Evolutionary conservation across 2,113 vertebrate genomes (phyloP).

Genomic region (Brachypodius melanocephalos): DNA sequence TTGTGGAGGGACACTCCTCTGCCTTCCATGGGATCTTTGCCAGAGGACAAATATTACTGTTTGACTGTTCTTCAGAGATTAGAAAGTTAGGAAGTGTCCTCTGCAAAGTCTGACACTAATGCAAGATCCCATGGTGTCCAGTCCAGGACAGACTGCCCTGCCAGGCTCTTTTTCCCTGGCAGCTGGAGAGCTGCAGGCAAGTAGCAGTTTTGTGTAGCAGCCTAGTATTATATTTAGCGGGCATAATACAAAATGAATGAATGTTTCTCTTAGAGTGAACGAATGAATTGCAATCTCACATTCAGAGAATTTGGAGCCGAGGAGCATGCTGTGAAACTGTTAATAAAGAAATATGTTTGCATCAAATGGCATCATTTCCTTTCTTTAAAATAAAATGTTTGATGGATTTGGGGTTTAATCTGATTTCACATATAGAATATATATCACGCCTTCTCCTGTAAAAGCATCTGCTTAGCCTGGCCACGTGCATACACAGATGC

Average conservation of each 20-base stretch:
- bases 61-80: not conserved
- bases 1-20: not conserved
- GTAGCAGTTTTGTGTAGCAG: not conserved
- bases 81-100: not conserved
- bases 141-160: not conserved
- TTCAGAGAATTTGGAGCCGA: not conserved
- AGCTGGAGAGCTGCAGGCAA: conserved; percentile 13
- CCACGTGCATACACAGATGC: not conserved
- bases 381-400: not conserved
- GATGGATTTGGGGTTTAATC: not conserved
- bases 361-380: not conserved
- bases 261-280: not conserved
- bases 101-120: not conserved
- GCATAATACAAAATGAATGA: not conserved
- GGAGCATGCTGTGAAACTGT: not conserved
- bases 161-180: not conserved
- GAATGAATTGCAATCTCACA: not conserved
- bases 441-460: not conserved
- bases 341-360: conserved; percentile 23
- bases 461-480: conserved; percentile 14
- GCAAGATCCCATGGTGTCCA: not conserved
- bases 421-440: not conserved
- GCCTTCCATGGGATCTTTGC: not conserved
- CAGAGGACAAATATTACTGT: not conserved
- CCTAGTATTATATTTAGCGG: not conserved